Evolutionary conservation across 2,113 vertebrate species (phyloP).

Genomic region (Siphamia tubifer): DNA sequence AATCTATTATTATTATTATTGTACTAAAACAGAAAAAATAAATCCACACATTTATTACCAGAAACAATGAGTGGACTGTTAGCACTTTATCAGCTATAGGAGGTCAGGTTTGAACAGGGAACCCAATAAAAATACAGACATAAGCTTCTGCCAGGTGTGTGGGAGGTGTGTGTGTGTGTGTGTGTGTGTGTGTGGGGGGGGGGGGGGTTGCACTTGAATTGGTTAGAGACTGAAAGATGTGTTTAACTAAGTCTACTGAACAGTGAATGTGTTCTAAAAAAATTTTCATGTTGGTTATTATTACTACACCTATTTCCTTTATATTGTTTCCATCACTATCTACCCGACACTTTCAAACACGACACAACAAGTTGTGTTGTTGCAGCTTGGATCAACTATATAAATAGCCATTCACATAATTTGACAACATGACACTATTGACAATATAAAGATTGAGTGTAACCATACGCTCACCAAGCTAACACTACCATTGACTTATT

Average conservation of each 20-base stretch:
- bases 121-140: neutral
- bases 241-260: neutral
- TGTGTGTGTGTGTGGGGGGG: too few species aligned
- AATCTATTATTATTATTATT: too few species aligned
- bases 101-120: neutral
- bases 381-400: neutral
- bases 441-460: too few species aligned
- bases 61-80: neutral
- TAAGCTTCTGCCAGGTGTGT: neutral
- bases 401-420: too few species aligned
- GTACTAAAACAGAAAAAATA: neutral
- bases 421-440: too few species aligned
- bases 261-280: neutral
- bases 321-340: neutral
- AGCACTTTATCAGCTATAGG: neutral
- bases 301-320: neutral
- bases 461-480: too few species aligned
- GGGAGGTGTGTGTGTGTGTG: too few species aligned
- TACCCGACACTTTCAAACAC: neutral
- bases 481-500: too few species aligned
- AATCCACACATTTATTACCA: neutral
- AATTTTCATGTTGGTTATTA: constrained; percentile 5
- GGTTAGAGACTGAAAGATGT: neutral
- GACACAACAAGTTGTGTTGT: neutral
- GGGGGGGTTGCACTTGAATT: neutral